Percentiles rank a stretch among this genome's conserved stretches.
phyloP scores from a whole-genome alignment of 2,888 invertebrate genomes.

The Thera obeliscata region DNA sequence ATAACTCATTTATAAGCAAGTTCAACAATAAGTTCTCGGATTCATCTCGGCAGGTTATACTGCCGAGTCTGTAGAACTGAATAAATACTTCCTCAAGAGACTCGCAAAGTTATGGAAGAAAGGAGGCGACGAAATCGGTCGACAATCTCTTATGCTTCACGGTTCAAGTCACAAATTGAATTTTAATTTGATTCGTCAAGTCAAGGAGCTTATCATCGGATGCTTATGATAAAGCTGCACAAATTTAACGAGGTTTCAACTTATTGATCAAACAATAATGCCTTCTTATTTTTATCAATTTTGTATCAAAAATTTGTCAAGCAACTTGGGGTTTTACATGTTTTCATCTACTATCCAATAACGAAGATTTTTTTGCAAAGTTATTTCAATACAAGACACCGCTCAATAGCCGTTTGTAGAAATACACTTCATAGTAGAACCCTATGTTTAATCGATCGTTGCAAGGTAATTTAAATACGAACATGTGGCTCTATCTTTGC shows the following conservation, averaged over 20 bases:
- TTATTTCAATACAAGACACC: constrained; percentile 46
- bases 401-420: constrained; percentile 50
- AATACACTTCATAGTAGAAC: constrained; percentile 68
- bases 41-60: constrained; percentile 35
- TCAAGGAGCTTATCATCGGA: constrained; percentile 79
- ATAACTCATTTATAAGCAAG: constrained; percentile 44
- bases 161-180: constrained; percentile 80
- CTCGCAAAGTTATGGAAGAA: constrained; percentile 76
- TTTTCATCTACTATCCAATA: constrained; percentile 18
- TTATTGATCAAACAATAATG: constrained; percentile 55
- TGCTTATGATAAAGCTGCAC: constrained; percentile 73
- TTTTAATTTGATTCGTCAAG: constrained; percentile 81
- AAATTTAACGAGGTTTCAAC: constrained; percentile 66
- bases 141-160: constrained; percentile 80
- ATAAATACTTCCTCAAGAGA: constrained; percentile 65
- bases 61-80: constrained; percentile 60
- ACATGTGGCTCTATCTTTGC: constrained; percentile 69
- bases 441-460: constrained; percentile 70
- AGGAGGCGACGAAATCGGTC: constrained; percentile 75
- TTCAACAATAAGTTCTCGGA: constrained; percentile 42
- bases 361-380: constrained; percentile 26
- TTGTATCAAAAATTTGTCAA: constrained; percentile 30
- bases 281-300: constrained; percentile 15
- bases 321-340: constrained; percentile 35
- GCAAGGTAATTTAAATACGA: constrained; percentile 76